Base-by-base conservation (phyloP, 2,888 invertebrate species). In the Macrosoma leucophasiata region DNA sequence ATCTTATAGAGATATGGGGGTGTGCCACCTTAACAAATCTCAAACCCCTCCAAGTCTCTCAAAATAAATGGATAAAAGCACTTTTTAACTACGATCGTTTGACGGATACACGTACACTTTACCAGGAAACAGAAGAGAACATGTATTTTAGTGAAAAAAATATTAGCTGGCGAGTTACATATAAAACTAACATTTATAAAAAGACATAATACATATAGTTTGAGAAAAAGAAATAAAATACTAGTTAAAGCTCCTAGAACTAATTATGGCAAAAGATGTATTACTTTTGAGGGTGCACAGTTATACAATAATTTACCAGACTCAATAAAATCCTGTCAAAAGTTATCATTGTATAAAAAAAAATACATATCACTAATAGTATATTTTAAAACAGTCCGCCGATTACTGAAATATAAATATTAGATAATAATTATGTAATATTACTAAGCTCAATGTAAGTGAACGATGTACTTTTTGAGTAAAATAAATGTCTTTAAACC, bases 1-100 rank as follows among this genome's bases (percentile, higher is more conserved):
- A 22, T 18, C 17, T 33, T 5, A 22, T 33, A 5, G 33, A 21
- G 17, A 9, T 33, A 9, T 33, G 28, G 33, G 33, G 33, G 11
- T 13, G 19, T 9, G 26, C 32, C 4, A 10, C 26, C 6, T n/a
- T n/a, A n/a, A 32, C 18, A 20, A 7, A 5, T 7, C 5, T 25
- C 5, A 5, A n/a, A 8, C 5, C 10, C 4, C n/a, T 28, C 2
- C 28, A 28, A 22, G 24, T 17, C 5, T 7, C 13, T 8, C 31
- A 31, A 23, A 31, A 31, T 19, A 31, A 19, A 19, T 11, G 23
- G 3, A 24, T 31, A 17, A 31, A 31, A 31, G 10, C 17, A 13
- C 8, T 31, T 13, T 31, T 31, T 13, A 13, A 24, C 6, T 31
- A 17, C 12, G 12, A 24, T 12, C 24, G 11, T 18, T 8, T 17